These are phyloP conservation scores for Cyanoderma ruficeps DNA, from an alignment of 2,113 vertebrate genomes.

Conservation along the genomic window DNA sequence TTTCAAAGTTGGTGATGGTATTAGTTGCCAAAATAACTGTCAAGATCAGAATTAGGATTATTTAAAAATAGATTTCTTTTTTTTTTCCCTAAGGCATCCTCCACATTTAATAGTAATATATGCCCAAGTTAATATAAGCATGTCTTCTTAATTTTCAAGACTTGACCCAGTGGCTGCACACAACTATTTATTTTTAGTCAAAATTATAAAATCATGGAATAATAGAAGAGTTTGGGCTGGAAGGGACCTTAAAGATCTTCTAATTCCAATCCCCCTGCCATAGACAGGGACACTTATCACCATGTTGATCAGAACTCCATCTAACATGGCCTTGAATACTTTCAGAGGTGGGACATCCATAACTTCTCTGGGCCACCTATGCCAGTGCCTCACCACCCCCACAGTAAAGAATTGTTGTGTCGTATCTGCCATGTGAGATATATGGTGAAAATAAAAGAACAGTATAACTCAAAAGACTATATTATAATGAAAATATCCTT, in stretches of 20 bases:
- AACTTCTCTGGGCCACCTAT: background rate
- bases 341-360: background rate
- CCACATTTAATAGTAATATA: background rate
- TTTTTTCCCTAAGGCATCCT: background rate
- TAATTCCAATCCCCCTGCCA: accelerated
- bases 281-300: background rate
- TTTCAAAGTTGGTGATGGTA: background rate
- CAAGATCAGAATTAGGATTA: background rate
- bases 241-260: background rate
- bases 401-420: background rate
- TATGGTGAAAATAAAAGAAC: background rate
- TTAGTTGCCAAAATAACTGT: background rate
- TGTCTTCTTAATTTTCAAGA: background rate
- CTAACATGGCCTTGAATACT: background rate
- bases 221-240: background rate
- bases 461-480: background rate
- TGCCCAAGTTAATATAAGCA: background rate
- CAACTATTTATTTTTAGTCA: background rate
- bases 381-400: background rate
- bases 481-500: background rate
- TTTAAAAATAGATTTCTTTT: background rate
- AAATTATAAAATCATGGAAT: background rate
- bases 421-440: background rate
- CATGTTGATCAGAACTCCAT: background rate
- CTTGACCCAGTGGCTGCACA: background rate